phyloP scores from a whole-genome alignment of 2,888 invertebrate species.

The Drosophila suboccidentalis region DNA sequence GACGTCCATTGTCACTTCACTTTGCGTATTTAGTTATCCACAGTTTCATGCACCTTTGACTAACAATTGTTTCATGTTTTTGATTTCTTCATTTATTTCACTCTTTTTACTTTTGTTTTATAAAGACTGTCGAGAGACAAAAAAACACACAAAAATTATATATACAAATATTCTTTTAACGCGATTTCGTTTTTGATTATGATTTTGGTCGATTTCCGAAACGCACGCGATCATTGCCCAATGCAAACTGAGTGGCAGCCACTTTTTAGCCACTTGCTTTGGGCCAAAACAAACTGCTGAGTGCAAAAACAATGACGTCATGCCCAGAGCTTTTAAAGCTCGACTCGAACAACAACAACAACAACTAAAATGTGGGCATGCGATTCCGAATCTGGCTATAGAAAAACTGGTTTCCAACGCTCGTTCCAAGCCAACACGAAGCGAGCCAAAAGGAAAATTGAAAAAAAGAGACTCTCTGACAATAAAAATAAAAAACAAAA shows the following conservation, averaged over 20 bases:
- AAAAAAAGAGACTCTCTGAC: slow-evolving; percentile 58
- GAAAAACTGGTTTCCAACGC: slow-evolving; percentile 70
- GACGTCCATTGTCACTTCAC: slow-evolving; percentile 82
- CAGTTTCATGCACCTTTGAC: slow-evolving; percentile 39
- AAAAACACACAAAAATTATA: neutral
- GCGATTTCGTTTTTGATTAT: slow-evolving; percentile 29
- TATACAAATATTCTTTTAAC: slow-evolving; percentile 36
- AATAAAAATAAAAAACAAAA: slow-evolving; percentile 53
- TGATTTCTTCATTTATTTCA: slow-evolving; percentile 27
- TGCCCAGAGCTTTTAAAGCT: slow-evolving; percentile 67
- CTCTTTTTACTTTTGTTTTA: neutral
- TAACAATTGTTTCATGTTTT: slow-evolving; percentile 47
- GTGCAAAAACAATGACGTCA: slow-evolving; percentile 80
- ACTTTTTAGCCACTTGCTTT: slow-evolving; percentile 56
- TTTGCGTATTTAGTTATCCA: neutral
- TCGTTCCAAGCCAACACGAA: slow-evolving; percentile 72
- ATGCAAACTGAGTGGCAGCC: slow-evolving; percentile 75
- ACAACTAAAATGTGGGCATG: slow-evolving; percentile 69
- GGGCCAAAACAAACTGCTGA: slow-evolving; percentile 58
- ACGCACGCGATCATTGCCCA: slow-evolving; percentile 79
- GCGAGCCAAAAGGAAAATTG: slow-evolving; percentile 76
- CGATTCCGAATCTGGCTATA: slow-evolving; percentile 74
- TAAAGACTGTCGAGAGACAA: too few species aligned
- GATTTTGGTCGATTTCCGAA: slow-evolving; percentile 42
- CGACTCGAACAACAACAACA: slow-evolving; percentile 34